Percentiles rank a stretch among this genome's conserved stretches.
phyloP scores from a whole-genome alignment of 2,888 invertebrate species.

The Stenolophus ochropezus region DNA sequence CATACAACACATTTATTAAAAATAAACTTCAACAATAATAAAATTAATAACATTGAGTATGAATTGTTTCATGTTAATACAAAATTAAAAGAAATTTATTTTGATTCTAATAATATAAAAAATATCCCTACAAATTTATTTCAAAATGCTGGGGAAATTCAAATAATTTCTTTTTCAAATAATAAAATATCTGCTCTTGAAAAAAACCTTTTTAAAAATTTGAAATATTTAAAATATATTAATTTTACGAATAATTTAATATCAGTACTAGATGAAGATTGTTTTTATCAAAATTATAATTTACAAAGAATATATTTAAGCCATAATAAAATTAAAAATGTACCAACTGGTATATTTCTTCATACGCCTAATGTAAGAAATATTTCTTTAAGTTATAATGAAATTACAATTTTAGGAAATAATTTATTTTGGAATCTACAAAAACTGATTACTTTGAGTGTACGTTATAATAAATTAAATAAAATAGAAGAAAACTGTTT shows the following conservation, averaged over 20 bases:
- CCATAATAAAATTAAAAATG: background rate
- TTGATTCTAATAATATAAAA: too few relatives aligned
- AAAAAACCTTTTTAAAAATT: too few relatives aligned
- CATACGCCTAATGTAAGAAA: background rate
- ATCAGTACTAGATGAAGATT: background rate
- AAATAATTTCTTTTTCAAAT: too few relatives aligned
- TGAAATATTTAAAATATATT: too few relatives aligned
- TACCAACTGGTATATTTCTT: background rate
- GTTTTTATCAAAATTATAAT: background rate
- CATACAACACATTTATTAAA: background rate
- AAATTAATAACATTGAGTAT: background rate
- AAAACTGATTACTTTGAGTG: background rate
- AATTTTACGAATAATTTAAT: too few relatives aligned
- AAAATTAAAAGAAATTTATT: too few relatives aligned
- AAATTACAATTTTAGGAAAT: background rate
- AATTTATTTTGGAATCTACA: background rate
- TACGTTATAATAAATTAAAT: background rate
- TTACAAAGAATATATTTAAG: background rate
- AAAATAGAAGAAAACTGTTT: conserved; percentile 3
- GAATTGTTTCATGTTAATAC: too few relatives aligned
- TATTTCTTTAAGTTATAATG: background rate
- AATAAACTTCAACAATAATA: background rate
- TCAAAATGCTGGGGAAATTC: too few relatives aligned
- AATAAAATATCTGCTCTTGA: too few relatives aligned
- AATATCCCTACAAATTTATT: too few relatives aligned